Evolutionary conservation across 1,140 invertebrate species (phyloP).

Genomic region (Diabrotica undecimpunctata): DNA sequence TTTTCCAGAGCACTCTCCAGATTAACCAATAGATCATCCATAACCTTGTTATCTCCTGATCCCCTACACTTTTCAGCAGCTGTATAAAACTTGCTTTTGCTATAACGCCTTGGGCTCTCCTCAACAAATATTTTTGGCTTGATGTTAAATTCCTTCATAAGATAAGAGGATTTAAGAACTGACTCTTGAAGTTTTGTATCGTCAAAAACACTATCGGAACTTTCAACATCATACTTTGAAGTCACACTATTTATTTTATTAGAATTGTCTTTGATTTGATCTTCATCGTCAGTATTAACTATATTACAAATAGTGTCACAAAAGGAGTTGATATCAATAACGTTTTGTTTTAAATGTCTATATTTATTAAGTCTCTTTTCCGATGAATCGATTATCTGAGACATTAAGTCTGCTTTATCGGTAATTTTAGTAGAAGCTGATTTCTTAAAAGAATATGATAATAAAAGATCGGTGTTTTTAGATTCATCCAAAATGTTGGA

Average conservation of each 20-base stretch:
- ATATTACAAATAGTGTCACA: background rate
- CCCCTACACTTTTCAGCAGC: background rate
- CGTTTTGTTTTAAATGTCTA: background rate
- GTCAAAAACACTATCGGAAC: slow-evolving; percentile 3
- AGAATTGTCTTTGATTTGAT: background rate
- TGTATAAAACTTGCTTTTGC: background rate
- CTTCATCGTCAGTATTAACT: background rate
- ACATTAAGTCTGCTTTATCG: background rate
- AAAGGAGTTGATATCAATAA: slow-evolving; percentile 9
- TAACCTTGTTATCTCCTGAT: background rate
- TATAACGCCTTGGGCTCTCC: background rate
- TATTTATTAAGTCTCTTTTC: slow-evolving; percentile 4
- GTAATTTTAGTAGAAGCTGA: background rate
- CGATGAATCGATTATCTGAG: background rate
- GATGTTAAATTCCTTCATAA: slow-evolving; percentile 25
- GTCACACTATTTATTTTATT: too few species aligned
- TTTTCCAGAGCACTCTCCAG: slow-evolving; percentile 7
- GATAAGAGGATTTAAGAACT: slow-evolving; percentile 26
- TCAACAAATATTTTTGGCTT: slow-evolving; percentile 4
- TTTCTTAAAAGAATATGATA: background rate
- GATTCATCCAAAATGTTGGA: too few species aligned
- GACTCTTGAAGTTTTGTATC: slow-evolving; percentile 24
- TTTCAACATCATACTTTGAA: background rate
- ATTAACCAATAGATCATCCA: background rate
- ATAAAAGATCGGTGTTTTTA: background rate